Evolutionary conservation across 1,140 invertebrate species (phyloP).

Genomic region (Zaprionus nigranus): DNA sequence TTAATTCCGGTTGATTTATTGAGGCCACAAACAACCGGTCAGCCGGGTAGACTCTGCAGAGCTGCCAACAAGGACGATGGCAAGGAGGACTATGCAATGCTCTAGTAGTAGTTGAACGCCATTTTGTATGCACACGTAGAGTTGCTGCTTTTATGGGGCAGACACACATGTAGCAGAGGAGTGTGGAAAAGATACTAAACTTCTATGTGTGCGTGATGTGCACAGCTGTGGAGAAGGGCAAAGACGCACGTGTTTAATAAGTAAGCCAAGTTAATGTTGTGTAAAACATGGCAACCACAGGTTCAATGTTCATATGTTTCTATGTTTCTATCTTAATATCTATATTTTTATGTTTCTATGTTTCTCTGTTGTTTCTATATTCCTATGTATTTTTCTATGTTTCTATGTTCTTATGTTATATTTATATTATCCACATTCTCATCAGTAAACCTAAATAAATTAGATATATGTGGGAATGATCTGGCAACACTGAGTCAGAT

Average conservation of each 20-base stretch:
- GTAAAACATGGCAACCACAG: conserved; percentile 52
- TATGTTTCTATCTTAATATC: not conserved
- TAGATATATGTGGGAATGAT: no score
- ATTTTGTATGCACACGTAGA: conserved; percentile 72
- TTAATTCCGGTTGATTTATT: conserved; percentile 81
- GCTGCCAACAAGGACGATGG: conserved; percentile 10
- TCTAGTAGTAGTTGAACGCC: conserved; percentile 23
- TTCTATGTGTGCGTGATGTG: conserved; percentile 18
- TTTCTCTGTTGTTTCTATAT: no score
- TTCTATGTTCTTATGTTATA: no score
- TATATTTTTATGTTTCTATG: not conserved
- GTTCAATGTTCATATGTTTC: not conserved
- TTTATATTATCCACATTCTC: no score
- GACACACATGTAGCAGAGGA: conserved; percentile 14
- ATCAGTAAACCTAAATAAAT: no score
- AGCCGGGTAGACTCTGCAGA: conserved; percentile 34
- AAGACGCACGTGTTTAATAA: conserved; percentile 71
- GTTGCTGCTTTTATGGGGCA: conserved; percentile 31
- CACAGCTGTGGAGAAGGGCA: conserved; percentile 26
- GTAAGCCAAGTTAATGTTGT: conserved; percentile 74
- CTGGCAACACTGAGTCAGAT: no score
- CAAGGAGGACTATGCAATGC: not conserved
- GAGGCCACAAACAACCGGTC: conserved; percentile 77
- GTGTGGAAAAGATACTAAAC: not conserved
- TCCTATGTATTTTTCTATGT: no score